Evolutionary conservation across 2,113 vertebrate species (phyloP).

Genomic region (Chloebia gouldiae): DNA sequence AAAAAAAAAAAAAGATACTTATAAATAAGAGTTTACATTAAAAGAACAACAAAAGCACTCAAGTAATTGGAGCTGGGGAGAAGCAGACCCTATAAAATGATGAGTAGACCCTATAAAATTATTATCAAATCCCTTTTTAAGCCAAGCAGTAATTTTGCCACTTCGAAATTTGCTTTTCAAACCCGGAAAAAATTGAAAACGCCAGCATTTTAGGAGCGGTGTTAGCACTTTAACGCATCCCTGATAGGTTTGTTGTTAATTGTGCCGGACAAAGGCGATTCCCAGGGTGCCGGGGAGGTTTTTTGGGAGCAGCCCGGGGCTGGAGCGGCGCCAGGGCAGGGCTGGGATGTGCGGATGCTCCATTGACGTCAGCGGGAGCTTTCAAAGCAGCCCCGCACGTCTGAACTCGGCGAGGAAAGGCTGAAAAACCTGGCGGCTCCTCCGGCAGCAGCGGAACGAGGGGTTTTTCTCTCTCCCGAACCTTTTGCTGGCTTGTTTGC

Average conservation of each 20-base stretch:
- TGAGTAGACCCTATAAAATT: neutral
- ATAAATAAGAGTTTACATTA: neutral
- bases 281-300: neutral
- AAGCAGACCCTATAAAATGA: neutral
- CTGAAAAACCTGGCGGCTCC: neutral
- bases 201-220: neutral
- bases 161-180: neutral
- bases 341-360: slow-evolving; percentile 49
- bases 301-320: neutral
- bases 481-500: neutral
- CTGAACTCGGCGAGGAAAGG: slow-evolving; percentile 41
- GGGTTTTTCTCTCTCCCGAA: neutral
- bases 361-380: slow-evolving; percentile 78
- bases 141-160: neutral
- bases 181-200: neutral
- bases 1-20: neutral
- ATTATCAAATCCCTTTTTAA: neutral
- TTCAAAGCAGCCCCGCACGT: slow-evolving; percentile 47
- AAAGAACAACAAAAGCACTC: neutral
- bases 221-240: neutral
- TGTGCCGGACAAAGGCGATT: accelerated
- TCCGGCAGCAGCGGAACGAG: neutral
- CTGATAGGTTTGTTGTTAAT: neutral
- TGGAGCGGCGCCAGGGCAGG: neutral
- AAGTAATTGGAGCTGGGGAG: neutral